A percentile compares a stretch with the other conserved stretches of the same genome.
phyloP scores from a whole-genome alignment of 1,140 invertebrate species.

The Heliconius congener region DNA sequence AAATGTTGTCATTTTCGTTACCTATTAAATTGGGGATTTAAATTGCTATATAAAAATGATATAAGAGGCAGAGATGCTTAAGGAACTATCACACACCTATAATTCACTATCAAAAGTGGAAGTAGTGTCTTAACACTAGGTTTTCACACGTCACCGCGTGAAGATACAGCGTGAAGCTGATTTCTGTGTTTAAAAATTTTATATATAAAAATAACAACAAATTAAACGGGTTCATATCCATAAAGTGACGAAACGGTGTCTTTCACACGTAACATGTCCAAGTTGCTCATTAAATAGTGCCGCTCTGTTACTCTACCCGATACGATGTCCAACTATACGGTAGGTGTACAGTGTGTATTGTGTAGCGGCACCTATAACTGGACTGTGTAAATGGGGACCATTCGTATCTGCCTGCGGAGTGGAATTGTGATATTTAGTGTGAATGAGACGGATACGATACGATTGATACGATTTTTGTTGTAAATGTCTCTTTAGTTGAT shows the following conservation, averaged over 20 bases:
- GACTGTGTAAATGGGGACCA: conserved; percentile 67
- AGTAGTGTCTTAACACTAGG: no score
- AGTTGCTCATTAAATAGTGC: conserved; percentile 75
- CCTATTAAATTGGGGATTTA: no score
- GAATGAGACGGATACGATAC: conserved; percentile 37
- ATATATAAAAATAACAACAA: not conserved
- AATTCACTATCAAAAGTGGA: no score
- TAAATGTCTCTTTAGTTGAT: not conserved
- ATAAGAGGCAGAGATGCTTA: no score
- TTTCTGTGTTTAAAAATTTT: no score
- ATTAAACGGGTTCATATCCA: not conserved
- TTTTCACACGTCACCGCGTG: no score
- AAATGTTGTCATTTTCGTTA: no score
- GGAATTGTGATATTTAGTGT: conserved; percentile 41
- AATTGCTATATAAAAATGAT: no score
- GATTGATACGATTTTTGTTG: not conserved
- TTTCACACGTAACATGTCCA: conserved; percentile 56
- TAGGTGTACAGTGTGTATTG: conserved; percentile 47
- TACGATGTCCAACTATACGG: conserved; percentile 42
- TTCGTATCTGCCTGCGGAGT: conserved; percentile 67
- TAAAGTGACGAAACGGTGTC: conserved; percentile 63
- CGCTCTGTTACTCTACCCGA: conserved; percentile 65
- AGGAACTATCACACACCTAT: no score
- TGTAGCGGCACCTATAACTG: conserved; percentile 77
- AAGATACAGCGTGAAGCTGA: no score